Base-by-base conservation (phyloP, 2,888 invertebrate genomes). In the Pristionchus maxplancki region DNA sequence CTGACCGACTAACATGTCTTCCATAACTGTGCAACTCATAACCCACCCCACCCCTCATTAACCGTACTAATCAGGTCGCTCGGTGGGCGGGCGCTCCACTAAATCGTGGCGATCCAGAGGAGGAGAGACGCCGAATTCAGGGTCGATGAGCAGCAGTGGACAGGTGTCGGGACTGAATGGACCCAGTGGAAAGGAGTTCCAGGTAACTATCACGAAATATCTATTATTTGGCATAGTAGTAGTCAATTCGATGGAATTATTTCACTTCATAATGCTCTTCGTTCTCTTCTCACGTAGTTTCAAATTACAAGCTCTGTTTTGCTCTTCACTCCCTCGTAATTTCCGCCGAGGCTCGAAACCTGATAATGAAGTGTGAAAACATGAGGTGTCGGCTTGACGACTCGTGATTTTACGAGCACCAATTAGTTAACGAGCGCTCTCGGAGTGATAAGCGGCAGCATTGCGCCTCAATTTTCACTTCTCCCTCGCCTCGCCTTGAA, bases 21-120 rank as follows among this genome's bases (percentile, higher is more conserved):
- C n/a, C 40, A 44, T 44, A 11, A 9, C 11, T 44, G 44, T 44
- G 44, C 44, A 9, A 44, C 44, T 44, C 44, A 9, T 44, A 44
- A 44, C 44, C 48, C 37, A n/a, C 20, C 15, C 31, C 78, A 24
- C 31, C 17, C 50, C 48, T n/a, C 48, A 40, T 44, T 71, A 28
- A 71, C 71, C 34, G 15, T 71, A 71, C 71, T 71, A 78, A 78
- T 78, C 87, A 92, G 92, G 91, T 81, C 90, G 91, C 31, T 94
- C 93, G 20, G 93, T 94, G 28, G 94, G 94, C 15, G 94, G 94
- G 20, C 91, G 94, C 58, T 94, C 94, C 13, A 92, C 93, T 24
- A 94, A 93, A 88, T 94, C 94, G 15, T 94, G 94, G 94, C 88
- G 94, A 71, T 94, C 93, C 31, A 89, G 94, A 82, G 94, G 94